phyloP scores from a whole-genome alignment of 2,888 invertebrate genomes.

The Caenorhabditis panamensis region DNA sequence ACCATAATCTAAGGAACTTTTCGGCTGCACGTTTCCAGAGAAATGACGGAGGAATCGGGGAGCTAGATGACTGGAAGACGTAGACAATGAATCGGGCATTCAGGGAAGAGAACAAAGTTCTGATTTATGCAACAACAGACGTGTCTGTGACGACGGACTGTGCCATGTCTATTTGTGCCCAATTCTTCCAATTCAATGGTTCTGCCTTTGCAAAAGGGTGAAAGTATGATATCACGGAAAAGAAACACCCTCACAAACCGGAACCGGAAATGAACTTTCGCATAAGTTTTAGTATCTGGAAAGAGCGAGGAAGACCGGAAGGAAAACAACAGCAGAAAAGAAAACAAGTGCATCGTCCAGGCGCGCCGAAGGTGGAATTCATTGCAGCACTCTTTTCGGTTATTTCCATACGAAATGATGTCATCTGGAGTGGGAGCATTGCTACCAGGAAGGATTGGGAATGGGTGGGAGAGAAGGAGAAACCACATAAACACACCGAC shows the following conservation, averaged over 20 bases:
- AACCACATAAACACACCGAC: background rate
- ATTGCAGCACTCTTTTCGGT: background rate
- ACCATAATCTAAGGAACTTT: background rate
- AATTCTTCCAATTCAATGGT: background rate
- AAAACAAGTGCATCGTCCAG: background rate
- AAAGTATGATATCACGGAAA: conserved; percentile 11
- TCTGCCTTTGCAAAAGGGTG: conserved; percentile 1
- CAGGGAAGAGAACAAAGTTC: no score
- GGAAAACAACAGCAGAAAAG: background rate
- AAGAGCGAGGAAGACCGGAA: background rate
- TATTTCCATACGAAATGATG: conserved; percentile 1
- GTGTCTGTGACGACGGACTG: background rate
- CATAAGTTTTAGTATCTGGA: background rate
- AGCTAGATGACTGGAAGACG: background rate
- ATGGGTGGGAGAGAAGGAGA: background rate
- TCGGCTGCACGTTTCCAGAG: background rate
- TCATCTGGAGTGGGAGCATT: background rate
- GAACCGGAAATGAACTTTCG: conserved; percentile 16
- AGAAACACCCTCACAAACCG: conserved; percentile 2
- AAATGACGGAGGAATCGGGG: no score
- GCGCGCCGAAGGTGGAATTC: no score
- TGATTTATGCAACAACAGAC: background rate
- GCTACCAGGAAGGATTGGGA: background rate
- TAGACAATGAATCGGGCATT: background rate
- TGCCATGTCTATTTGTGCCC: background rate